These are phyloP conservation scores for Euphydryas editha DNA, from an alignment of 2,888 invertebrate genomes.

Conservation along the genomic window DNA sequence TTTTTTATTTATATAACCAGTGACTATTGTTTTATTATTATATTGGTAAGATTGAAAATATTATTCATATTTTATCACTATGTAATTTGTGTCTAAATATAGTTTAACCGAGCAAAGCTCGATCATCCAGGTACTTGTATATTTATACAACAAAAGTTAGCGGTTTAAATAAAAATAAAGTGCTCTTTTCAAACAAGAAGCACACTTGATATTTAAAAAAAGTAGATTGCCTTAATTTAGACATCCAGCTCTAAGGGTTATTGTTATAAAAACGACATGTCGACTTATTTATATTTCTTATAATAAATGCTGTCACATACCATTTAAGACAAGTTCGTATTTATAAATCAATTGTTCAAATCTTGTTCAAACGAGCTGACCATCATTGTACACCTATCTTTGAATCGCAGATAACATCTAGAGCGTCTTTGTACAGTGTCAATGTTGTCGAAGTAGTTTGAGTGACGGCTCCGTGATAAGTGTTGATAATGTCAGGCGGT, in stretches of 20 bases:
- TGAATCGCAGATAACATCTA: conserved; percentile 29
- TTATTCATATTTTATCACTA: no score
- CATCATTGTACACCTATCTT: conserved; percentile 19
- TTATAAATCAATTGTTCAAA: conserved; percentile 26
- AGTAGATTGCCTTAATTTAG: not conserved
- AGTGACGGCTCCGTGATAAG: conserved; percentile 46
- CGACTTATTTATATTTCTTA: conserved; percentile 4
- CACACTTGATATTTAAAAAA: not conserved
- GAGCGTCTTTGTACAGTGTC: conserved; percentile 30
- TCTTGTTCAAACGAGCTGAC: conserved; percentile 23
- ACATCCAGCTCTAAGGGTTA: not conserved
- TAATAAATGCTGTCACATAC: conserved; percentile 1
- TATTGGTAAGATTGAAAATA: no score
- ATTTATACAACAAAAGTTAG: no score
- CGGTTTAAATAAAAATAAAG: not conserved
- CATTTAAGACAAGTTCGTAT: conserved; percentile 8
- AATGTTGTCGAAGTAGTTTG: conserved; percentile 43
- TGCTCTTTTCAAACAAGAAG: not conserved
- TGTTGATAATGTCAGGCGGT: conserved; percentile 51
- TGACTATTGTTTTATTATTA: no score
- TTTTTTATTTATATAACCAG: no score
- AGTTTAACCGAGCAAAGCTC: no score
- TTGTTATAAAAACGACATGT: conserved; percentile 5
- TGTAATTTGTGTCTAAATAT: no score
- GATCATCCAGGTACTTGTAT: no score